A percentile compares a stretch with the other conserved stretches of the same genome.
Evolutionary conservation across 2,888 invertebrate genomes (phyloP).

Genomic region (Catocala nupta): DNA sequence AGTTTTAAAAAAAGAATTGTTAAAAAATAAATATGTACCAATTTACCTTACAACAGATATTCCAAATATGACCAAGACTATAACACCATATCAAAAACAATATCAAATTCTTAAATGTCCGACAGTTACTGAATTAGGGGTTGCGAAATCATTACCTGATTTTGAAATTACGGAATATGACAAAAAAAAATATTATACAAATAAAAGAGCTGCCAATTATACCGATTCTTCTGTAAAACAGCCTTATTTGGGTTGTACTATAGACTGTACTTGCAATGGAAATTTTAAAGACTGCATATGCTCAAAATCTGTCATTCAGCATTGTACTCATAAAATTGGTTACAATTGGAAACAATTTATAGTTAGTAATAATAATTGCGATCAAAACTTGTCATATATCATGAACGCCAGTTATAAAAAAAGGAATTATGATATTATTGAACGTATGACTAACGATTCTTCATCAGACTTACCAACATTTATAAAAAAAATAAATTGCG

Average conservation of each 20-base stretch:
- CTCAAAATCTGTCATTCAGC: slow-evolving; percentile 61
- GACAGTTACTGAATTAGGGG: background rate
- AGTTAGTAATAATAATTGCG: slow-evolving; percentile 37
- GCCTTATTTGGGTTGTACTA: slow-evolving; percentile 69
- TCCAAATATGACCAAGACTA: slow-evolving; percentile 5
- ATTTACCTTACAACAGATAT: slow-evolving; percentile 44
- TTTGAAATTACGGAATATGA: background rate
- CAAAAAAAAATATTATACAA: background rate
- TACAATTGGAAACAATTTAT: slow-evolving; percentile 61
- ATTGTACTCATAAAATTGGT: slow-evolving; percentile 56
- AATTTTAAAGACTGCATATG: slow-evolving; percentile 65
- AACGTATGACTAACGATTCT: background rate
- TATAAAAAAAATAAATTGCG: slow-evolving; percentile 13
- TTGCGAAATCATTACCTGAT: slow-evolving; percentile 14
- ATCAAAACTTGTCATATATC: slow-evolving; percentile 64
- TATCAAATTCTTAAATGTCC: background rate
- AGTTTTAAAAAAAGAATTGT: slow-evolving; percentile 20
- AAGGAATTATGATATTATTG: slow-evolving; percentile 13
- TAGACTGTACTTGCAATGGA: slow-evolving; percentile 68
- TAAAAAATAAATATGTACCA: slow-evolving; percentile 37
- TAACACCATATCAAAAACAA: background rate
- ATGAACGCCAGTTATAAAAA: slow-evolving; percentile 54
- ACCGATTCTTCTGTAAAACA: background rate
- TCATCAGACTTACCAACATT: background rate
- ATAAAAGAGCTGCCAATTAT: background rate